phyloP scores from a whole-genome alignment of 1,140 invertebrate species.

The Lucilia sericata region DNA sequence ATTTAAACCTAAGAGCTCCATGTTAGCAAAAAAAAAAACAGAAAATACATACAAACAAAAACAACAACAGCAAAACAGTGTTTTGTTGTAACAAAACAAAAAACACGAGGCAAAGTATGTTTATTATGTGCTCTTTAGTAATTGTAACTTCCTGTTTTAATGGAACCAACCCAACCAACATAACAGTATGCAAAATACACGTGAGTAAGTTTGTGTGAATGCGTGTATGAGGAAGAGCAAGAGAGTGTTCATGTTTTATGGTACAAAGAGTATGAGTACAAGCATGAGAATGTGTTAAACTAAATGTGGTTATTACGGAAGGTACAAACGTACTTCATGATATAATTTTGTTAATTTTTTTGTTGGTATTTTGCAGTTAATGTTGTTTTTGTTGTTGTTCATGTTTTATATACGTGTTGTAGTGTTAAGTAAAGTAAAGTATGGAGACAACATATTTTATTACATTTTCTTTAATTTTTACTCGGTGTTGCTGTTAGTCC shows the following conservation, averaged over 20 bases:
- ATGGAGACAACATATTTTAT: slow-evolving; percentile 24
- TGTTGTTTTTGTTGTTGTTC: background rate
- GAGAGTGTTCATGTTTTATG: background rate
- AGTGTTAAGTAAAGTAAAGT: slow-evolving; percentile 21
- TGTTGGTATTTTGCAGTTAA: background rate
- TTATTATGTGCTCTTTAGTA: slow-evolving; percentile 42
- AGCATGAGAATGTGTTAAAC: slow-evolving; percentile 25
- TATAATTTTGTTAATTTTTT: slow-evolving; percentile 5
- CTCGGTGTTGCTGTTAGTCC: background rate
- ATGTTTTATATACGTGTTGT: background rate
- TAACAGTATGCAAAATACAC: background rate
- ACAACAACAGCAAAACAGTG: background rate
- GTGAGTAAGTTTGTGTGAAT: background rate
- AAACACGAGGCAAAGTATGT: slow-evolving; percentile 32
- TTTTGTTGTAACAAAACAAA: background rate
- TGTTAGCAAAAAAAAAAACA: background rate
- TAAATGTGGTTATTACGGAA: slow-evolving; percentile 16
- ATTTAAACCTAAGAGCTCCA: background rate
- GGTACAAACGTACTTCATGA: background rate
- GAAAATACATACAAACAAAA: background rate
- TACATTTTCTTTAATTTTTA: background rate
- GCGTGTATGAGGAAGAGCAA: background rate
- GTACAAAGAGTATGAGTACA: background rate
- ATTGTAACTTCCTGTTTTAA: slow-evolving; percentile 43
- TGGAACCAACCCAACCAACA: background rate